A percentile compares a stretch with the other conserved stretches of the same genome.
Evolutionary conservation across 2,888 invertebrate species (phyloP).

Genomic region (Arrhopalites spinosus): DNA sequence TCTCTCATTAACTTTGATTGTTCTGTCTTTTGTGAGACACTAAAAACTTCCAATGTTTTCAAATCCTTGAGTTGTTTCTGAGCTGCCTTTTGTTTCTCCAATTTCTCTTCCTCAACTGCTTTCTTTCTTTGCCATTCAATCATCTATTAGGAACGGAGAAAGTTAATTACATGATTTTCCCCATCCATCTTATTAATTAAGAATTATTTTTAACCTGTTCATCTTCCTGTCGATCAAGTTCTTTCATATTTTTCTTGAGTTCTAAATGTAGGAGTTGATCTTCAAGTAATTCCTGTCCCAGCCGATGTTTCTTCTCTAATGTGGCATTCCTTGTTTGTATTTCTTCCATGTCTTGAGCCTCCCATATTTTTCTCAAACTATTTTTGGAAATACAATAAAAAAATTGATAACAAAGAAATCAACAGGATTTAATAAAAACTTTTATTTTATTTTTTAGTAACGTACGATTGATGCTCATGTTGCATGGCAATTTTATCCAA

Average conservation of each 20-base stretch:
- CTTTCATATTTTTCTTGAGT: conserved; percentile 69
- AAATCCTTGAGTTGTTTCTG: conserved; percentile 45
- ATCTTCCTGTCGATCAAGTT: conserved; percentile 64
- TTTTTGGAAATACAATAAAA: too few species aligned
- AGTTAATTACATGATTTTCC: background rate
- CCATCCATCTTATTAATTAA: too few species aligned
- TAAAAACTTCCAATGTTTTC: conserved; percentile 40
- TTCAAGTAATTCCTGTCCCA: conserved; percentile 54
- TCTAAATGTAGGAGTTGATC: conserved; percentile 59
- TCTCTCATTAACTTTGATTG: conserved; percentile 51
- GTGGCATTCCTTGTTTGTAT: conserved; percentile 37
- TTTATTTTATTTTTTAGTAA: too few species aligned
- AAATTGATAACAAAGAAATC: too few species aligned
- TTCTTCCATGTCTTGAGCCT: conserved; percentile 46
- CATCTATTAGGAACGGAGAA: conserved; percentile 34
- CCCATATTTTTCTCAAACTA: conserved; percentile 41
- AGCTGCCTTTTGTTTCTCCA: conserved; percentile 29
- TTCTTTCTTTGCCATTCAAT: conserved; percentile 48
- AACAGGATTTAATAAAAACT: too few species aligned
- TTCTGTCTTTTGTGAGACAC: conserved; percentile 44
- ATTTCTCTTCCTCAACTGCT: conserved; percentile 42
- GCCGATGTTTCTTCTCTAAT: conserved; percentile 43
- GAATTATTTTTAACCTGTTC: conserved; percentile 53
- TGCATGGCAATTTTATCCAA: conserved; percentile 42
- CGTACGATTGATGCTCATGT: too few species aligned